phyloP scores from a whole-genome alignment of 2,797 vertebrate genomes.

The Leptodactylus fallax region DNA sequence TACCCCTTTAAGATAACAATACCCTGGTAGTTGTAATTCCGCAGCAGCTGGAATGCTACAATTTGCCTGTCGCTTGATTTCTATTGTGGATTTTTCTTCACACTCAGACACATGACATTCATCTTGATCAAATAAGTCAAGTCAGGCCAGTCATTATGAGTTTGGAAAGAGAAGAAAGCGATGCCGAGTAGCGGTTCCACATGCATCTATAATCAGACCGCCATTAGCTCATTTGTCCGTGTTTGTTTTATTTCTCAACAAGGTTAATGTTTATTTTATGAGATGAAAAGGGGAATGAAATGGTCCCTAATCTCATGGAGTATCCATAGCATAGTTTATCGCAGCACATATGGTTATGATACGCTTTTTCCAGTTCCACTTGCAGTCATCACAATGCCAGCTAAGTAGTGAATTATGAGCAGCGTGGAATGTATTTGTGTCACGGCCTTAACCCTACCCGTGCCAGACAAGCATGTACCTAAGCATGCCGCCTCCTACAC shows the following conservation, averaged over 20 bases:
- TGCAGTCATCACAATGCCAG: constrained; percentile 37
- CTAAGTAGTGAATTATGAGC: constrained; percentile 53
- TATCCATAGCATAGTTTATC: constrained; percentile 57
- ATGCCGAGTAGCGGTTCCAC: neutral
- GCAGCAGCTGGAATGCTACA: constrained; percentile 28
- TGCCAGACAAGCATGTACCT: neutral
- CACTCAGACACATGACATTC: constrained; percentile 58
- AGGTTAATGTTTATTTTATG: constrained; percentile 64
- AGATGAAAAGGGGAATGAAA: constrained; percentile 61
- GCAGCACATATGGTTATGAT: constrained; percentile 60
- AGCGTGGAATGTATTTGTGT: constrained; percentile 41
- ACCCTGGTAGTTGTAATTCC: neutral
- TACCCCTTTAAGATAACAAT: neutral
- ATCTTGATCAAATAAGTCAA: constrained; percentile 60
- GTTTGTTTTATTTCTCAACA: constrained; percentile 62
- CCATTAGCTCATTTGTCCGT: constrained; percentile 66
- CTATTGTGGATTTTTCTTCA: constrained; percentile 37
- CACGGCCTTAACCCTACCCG: constrained; percentile 26
- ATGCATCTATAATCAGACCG: constrained; percentile 60
- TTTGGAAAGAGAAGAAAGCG: constrained; percentile 51
- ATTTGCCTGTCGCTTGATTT: neutral
- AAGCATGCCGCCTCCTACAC: neutral
- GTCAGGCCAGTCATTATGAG: neutral
- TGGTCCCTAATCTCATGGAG: constrained; percentile 53
- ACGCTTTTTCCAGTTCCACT: constrained; percentile 46